Evolutionary conservation across 2,113 vertebrate species (phyloP).

Genomic region (Atrichornis clamosus): DNA sequence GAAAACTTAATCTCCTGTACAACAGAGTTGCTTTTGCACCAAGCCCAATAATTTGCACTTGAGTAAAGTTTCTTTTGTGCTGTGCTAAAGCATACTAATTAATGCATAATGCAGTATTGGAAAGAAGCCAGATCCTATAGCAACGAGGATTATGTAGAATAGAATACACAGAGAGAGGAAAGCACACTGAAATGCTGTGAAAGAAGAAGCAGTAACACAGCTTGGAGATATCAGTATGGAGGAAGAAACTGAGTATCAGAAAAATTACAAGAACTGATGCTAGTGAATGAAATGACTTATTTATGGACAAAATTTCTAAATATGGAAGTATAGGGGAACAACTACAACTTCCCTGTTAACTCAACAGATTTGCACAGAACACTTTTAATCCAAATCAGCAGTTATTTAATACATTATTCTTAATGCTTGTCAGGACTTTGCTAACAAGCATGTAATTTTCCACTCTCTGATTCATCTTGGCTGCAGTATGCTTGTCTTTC

Average conservation of each 20-base stretch:
- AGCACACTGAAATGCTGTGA: not conserved
- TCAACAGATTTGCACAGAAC: not conserved
- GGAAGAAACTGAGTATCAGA: not conserved
- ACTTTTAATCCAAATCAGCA: conserved; percentile 21
- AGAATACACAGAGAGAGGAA: not conserved
- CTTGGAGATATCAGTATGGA: not conserved
- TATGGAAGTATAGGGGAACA: not conserved
- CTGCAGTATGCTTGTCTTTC: conserved; percentile 41
- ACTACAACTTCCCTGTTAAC: not conserved
- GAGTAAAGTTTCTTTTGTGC: not conserved
- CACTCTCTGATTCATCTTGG: not conserved
- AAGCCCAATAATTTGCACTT: not conserved
- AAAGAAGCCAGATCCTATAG: not conserved
- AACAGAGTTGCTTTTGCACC: not conserved
- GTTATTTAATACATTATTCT: conserved; percentile 24
- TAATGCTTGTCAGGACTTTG: conserved; percentile 1
- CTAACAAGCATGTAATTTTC: conserved; percentile 53
- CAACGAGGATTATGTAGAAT: not conserved
- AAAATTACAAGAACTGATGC: not conserved
- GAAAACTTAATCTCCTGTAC: not conserved
- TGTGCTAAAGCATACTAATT: not conserved
- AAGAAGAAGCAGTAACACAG: not conserved
- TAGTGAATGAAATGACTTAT: not conserved
- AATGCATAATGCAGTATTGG: not conserved
- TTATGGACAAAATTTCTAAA: not conserved